Conservation (phyloP, 2,888 invertebrate genomes). For the Drosophila koepferae region DNA sequence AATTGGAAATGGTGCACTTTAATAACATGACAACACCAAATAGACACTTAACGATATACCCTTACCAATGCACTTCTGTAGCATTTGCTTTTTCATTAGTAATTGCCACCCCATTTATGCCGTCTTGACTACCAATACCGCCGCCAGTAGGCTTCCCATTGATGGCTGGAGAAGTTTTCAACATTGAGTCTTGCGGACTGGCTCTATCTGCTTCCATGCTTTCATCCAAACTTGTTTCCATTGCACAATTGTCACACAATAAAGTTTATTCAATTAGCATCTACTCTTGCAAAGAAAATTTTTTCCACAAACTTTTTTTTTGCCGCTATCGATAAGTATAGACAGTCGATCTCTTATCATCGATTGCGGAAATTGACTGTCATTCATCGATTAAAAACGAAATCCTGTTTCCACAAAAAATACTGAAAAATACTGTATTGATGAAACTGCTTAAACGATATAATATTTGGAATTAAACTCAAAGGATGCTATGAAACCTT, state of each 20-base stretch:
- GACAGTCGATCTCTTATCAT: constrained; percentile 22
- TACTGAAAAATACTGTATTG: neutral
- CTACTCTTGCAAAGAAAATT: constrained; percentile 45
- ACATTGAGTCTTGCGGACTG: constrained; percentile 36
- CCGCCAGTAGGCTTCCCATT: constrained; percentile 53
- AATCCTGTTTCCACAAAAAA: neutral
- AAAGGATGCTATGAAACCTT: neutral
- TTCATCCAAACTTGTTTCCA: constrained; percentile 68
- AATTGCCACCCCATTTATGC: constrained; percentile 55
- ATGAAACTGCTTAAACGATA: neutral
- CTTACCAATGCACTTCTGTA: constrained; percentile 58
- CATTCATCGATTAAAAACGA: neutral
- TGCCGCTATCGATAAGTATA: constrained; percentile 68
- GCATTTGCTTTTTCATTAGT: constrained; percentile 54
- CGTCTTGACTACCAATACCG: constrained; percentile 44
- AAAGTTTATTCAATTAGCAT: constrained; percentile 40
- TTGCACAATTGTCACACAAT: constrained; percentile 40
- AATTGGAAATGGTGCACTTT: neutral
- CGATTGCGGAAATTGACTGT: constrained; percentile 25
- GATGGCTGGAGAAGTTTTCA: constrained; percentile 49
- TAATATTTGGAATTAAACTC: neutral
- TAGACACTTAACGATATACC: neutral
- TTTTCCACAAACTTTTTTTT: constrained; percentile 60
- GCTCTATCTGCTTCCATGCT: constrained; percentile 62
- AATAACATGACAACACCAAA: neutral